These are phyloP conservation scores for Lepas anatifera DNA, from an alignment of 2,888 invertebrate species.

Conservation along the genomic window DNA sequence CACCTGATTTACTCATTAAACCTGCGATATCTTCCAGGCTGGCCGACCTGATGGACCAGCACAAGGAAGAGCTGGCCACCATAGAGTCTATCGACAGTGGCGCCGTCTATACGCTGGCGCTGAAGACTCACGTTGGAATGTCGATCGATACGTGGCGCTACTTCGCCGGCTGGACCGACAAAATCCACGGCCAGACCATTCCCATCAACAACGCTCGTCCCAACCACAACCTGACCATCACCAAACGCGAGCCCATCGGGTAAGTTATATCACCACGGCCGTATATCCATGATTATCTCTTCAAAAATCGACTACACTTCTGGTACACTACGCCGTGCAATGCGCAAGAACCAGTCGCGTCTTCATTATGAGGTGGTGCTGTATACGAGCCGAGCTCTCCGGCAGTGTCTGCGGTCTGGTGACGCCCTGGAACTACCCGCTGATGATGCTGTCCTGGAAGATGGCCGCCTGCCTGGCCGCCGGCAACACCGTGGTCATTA, in stretches of 20 bases:
- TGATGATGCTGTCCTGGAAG: constrained; percentile 99
- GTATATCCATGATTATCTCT: too few species aligned
- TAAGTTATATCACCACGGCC: too few species aligned
- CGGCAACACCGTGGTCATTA: constrained; percentile 91
- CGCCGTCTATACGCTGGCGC: constrained; percentile 88
- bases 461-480: constrained; percentile 95
- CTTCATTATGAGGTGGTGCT: too few species aligned
- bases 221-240: constrained; percentile 75
- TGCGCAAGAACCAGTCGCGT: too few species aligned
- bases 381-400: not conserved
- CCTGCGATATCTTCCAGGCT: too few species aligned
- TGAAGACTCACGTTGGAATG: constrained; percentile 97
- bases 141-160: constrained; percentile 94
- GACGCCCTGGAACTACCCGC: constrained; percentile 95
- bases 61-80: constrained; percentile 89
- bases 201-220: constrained; percentile 87
- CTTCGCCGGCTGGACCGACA: constrained; percentile 95
- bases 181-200: constrained; percentile 82
- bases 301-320: too few species aligned
- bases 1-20: too few species aligned
- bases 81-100: constrained; percentile 89
- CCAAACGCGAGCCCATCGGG: constrained; percentile 82
- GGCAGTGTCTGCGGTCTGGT: constrained; percentile 75
- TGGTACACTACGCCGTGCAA: too few species aligned
- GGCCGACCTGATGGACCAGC: constrained; percentile 87